Evolutionary conservation across 1,140 invertebrate genomes (phyloP).

Genomic region (Andricus grossulariae): DNA sequence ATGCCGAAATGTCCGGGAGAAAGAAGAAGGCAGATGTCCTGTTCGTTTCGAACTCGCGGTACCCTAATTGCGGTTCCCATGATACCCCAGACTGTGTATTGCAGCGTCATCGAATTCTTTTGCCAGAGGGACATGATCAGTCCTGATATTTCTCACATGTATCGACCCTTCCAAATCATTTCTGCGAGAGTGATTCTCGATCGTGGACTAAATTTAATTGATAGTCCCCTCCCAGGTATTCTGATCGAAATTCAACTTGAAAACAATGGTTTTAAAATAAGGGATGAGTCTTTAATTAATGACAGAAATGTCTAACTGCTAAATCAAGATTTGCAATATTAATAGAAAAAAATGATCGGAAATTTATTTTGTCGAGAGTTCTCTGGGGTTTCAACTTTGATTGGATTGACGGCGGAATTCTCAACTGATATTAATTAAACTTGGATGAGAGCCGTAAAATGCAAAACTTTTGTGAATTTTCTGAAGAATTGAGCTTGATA

Average conservation of each 20-base stretch:
- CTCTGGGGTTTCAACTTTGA: too few relatives aligned
- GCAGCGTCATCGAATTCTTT: conserved; percentile 23
- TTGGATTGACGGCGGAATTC: too few relatives aligned
- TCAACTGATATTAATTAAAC: too few relatives aligned
- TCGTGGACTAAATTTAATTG: neutral
- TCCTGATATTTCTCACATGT: neutral
- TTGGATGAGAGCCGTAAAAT: too few relatives aligned
- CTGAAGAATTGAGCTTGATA: too few relatives aligned
- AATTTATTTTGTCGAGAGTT: too few relatives aligned
- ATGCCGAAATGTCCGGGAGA: conserved; percentile 27
- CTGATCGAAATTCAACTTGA: neutral
- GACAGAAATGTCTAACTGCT: too few relatives aligned
- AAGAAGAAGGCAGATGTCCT: conserved; percentile 27
- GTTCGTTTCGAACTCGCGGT: conserved; percentile 14
- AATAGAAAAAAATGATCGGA: too few relatives aligned
- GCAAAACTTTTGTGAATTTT: too few relatives aligned
- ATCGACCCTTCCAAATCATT: neutral
- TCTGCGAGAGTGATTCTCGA: conserved; percentile 1
- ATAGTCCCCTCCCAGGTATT: neutral
- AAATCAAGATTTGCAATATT: too few relatives aligned
- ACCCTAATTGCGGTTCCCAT: conserved; percentile 28
- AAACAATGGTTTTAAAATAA: too few relatives aligned
- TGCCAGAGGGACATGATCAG: conserved; percentile 10
- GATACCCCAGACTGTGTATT: conserved; percentile 8
- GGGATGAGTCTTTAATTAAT: too few relatives aligned